A percentile compares a stretch with the other conserved stretches of the same genome.
phyloP scores from a whole-genome alignment of 2,113 vertebrate genomes.

The Mesocricetus auratus region DNA sequence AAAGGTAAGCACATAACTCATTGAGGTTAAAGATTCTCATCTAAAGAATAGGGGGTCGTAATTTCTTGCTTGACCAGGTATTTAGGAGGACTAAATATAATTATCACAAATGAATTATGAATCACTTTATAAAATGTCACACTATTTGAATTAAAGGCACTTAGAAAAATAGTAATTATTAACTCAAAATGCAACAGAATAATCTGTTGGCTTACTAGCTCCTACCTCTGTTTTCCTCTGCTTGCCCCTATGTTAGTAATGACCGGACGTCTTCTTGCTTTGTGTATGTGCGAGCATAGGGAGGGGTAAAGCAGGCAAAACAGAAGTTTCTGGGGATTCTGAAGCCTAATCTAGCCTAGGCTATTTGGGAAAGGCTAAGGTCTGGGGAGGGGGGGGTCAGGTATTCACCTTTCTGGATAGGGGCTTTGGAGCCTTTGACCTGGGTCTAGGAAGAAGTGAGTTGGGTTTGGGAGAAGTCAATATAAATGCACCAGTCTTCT shows the following conservation, averaged over 20 bases:
- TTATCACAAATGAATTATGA: not conserved
- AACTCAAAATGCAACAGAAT: not conserved
- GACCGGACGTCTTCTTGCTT: not conserved
- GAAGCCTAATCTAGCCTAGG: not conserved
- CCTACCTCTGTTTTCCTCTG: not conserved
- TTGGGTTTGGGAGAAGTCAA: rapidly evolving
- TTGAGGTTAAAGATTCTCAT: not conserved
- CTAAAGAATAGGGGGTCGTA: not conserved
- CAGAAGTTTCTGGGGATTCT: not conserved
- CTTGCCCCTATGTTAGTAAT: not conserved
- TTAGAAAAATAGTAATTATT: not conserved
- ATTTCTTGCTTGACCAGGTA: conserved; percentile 23
- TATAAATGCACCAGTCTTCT: not conserved
- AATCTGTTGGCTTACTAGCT: not conserved
- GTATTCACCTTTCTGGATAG: not conserved
- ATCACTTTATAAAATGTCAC: not conserved
- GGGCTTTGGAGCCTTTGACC: not conserved
- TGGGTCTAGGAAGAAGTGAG: no score
- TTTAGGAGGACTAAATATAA: not conserved
- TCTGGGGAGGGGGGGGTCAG: not conserved
- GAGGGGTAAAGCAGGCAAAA: not conserved
- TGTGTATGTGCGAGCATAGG: not conserved
- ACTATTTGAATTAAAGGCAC: not conserved
- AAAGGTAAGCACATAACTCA: not conserved
- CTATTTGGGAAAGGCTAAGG: not conserved